Base-by-base conservation (phyloP, 2,888 invertebrate genomes). In the Epinotia demarniana region DNA sequence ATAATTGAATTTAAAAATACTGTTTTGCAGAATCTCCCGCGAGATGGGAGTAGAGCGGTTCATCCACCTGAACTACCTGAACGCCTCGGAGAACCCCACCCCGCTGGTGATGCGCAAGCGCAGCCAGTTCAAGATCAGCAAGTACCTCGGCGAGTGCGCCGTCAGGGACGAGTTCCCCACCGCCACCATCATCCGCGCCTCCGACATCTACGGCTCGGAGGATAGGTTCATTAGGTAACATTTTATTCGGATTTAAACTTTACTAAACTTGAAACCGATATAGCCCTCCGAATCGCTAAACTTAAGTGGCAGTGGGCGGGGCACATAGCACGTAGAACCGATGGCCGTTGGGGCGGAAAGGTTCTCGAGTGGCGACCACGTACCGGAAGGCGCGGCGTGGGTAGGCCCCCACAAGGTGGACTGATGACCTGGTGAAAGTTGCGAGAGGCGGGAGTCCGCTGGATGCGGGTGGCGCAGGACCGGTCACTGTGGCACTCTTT, bases 91-190 rank as follows among this genome's bases (percentile, higher is more conserved):
- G 57, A 88, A 96, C 66, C 98, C 98, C 9, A 91, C 93, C 88
- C 95, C 96, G 16, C 89, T 96, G 77, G 90, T 97, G 57, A 79
- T 97, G 69, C 93, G 94, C 73, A 95, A 94, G n/a, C 98, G 98
- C 12, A 98, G 98, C 1, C 90, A 95, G 84, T 98, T 95, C 87
- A 95, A 98, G 79, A 95, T 95, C 75, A 96, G 96, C 82, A 99
- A 99, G 94, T 97, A 95, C 87, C 89, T 91, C 73, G 99, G 99
- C 16, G 99, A 99, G 90, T 84, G 95, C 81, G 99, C 98, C n/a
- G 98, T 99, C 0, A 95, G 95, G 70, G 97, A 98, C 83, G 99
- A 99, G 89, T 99, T 99, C 90, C 99, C 99, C 0, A 96, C 98
- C 71, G 99, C 99, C 9, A 98, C 98, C 0, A 97, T 99, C 78